Base-by-base conservation (phyloP, 2,888 invertebrate species). In the Acanthosepion pharaonis region DNA sequence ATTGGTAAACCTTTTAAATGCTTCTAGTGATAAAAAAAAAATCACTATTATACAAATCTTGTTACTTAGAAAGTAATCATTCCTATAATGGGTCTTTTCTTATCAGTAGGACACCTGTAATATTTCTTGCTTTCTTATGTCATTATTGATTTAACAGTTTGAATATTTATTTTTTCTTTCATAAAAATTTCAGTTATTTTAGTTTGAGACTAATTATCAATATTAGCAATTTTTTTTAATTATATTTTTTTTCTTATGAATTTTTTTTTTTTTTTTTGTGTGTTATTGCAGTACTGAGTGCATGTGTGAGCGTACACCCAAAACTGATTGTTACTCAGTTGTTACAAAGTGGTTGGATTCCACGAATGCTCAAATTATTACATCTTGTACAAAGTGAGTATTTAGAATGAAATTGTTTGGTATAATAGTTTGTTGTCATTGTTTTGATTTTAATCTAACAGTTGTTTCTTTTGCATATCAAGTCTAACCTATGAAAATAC, bases 311-410 rank as follows among this genome's bases (percentile, higher is more conserved):
- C 23, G 53, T 28, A 53, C 93, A 93, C 51, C 93, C 93, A 93
- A 49, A 93, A 25, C 28, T 93, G 93, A 51, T 53, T 18, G 53
- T 53, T 93, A 51, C 51, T 18, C n/a, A 53, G 25, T 93, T 93
- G 53, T 93, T 93, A 20, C 49, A 51, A 53, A 93, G 51, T 93
- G 93, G n/a, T n/a, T 93, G 93, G 93, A 49, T 93, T 25, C 49
- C 93, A 53, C 93, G 93, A 25, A 53, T 93, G 15, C 53, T 93
- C n/a, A 51, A 93, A 18, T 53, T 93, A 49, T 53, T 93, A n/a
- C n/a, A n/a, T 9, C 51, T 42, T 49, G 93, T 93, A 28, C 93
- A 53, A 53, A 93, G 93, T 93, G 48, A 93, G 93, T 93, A 93
- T 59, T 59, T 23, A 59, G 0, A 59, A 59, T 59, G 4, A 23